Base-by-base conservation (phyloP, 1,140 invertebrate genomes). In the Saccostrea echinata region DNA sequence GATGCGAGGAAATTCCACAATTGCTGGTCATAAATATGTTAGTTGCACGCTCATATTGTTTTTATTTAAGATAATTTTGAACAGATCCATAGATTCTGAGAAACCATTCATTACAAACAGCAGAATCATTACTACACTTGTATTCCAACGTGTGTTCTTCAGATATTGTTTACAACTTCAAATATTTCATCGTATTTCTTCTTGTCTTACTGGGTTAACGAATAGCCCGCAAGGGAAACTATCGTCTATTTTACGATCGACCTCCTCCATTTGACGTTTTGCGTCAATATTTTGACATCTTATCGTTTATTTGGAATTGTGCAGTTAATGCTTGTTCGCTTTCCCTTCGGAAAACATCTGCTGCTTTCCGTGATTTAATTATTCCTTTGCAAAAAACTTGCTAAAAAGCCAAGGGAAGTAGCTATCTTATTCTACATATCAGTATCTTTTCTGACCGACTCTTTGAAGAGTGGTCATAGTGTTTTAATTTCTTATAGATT, bases 211-310 rank as follows among this genome's bases (percentile, higher is more conserved):
- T 33, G 27, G 27, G 27, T 33, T 76, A 76, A 76, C 68, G 27
- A 76, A 76, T 76, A 27, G 27, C n/a, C 30, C 68, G 11, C 30
- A 30, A 18, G 68, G 68, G 30, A 76, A 76, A 76, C 68, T 76
- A 16, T 76, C 68, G 68, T 76, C 68, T 76, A 76, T 76, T 76
- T 76, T 33, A 16, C 16, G 27, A 35, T 30, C 68, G 68, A 76
- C 68, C 30, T 30, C 30, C 68, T 30, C 12, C 68, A 76, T 76
- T 76, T 35, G 68, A 76, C 68, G 68, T 76, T 30, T 76, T 76
- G 68, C 68, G 68, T 76, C 68, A 76, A 76, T 76, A 76, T 76
- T 76, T 76, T 76, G 68, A 76, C 68, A 76, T 76, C 68, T 76
- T 76, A 76, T 76, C 68, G 68, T 76, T 76, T 33, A 76, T 76